phyloP scores from a whole-genome alignment of 2,888 invertebrate genomes.

The Apamea epomidion region DNA sequence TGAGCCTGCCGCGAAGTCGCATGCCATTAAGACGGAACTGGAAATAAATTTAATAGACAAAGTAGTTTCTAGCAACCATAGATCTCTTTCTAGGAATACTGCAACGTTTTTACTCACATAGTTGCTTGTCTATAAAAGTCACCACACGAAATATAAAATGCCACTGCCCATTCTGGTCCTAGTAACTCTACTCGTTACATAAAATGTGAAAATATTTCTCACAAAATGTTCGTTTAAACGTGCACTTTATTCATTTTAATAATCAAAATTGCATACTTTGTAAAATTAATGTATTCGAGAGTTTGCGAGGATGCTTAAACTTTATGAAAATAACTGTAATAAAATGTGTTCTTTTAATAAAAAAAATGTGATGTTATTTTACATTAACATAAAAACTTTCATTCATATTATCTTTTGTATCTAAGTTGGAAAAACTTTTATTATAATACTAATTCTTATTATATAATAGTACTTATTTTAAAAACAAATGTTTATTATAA shows the following conservation, averaged over 20 bases:
- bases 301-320: constrained; percentile 13
- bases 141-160: constrained; percentile 10
- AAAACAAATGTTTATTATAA: too few relatives aligned
- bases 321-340: constrained; percentile 16
- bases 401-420: background rate
- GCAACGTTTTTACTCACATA: constrained; percentile 1
- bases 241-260: constrained; percentile 51
- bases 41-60: background rate
- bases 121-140: constrained; percentile 18
- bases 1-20: too few relatives aligned
- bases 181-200: constrained; percentile 17
- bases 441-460: too few relatives aligned
- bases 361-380: background rate
- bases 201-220: constrained; percentile 28
- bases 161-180: background rate
- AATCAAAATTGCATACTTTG: constrained; percentile 51
- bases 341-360: background rate
- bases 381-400: background rate
- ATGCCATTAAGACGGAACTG: too few relatives aligned
- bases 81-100: background rate
- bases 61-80: background rate
- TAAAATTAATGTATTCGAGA: constrained; percentile 38
- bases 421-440: too few relatives aligned
- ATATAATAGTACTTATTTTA: too few relatives aligned
- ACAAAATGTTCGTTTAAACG: constrained; percentile 32